Evolutionary conservation across 2,888 invertebrate genomes (phyloP).

Genomic region (Cenopis cana): DNA sequence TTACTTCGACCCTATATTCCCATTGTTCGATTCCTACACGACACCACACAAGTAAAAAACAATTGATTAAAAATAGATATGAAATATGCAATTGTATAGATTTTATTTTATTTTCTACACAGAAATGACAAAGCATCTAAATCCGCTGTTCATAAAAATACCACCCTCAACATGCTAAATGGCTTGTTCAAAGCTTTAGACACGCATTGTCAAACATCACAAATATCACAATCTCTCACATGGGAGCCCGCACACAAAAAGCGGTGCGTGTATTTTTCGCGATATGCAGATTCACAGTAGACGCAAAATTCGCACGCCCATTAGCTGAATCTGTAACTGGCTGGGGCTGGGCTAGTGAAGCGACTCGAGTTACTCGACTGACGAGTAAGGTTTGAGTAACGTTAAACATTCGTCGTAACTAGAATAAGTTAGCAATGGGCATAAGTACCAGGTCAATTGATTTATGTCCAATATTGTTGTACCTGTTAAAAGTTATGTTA

Average conservation of each 20-base stretch:
- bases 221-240: slow-evolving; percentile 27
- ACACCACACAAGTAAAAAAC: too few relatives aligned
- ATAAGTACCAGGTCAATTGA: background rate
- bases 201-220: slow-evolving; percentile 24
- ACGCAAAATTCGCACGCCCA: slow-evolving; percentile 26
- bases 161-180: slow-evolving; percentile 8
- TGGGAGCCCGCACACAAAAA: slow-evolving; percentile 26
- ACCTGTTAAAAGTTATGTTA: too few relatives aligned
- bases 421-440: background rate
- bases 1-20: too few relatives aligned
- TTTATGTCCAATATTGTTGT: background rate
- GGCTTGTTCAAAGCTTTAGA: slow-evolving; percentile 11
- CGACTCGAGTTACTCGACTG: background rate
- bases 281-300: slow-evolving; percentile 39
- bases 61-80: too few relatives aligned
- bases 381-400: background rate
- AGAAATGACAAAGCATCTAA: background rate
- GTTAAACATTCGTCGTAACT: background rate
- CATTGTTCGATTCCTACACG: too few relatives aligned
- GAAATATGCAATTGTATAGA: background rate
- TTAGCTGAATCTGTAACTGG: slow-evolving; percentile 32
- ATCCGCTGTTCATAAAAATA: background rate
- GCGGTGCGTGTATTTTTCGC: slow-evolving; percentile 33
- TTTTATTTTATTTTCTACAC: background rate
- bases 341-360: slow-evolving; percentile 13